Base-by-base conservation (phyloP, 2,888 invertebrate genomes). In the Tetheella fluctuosa region DNA sequence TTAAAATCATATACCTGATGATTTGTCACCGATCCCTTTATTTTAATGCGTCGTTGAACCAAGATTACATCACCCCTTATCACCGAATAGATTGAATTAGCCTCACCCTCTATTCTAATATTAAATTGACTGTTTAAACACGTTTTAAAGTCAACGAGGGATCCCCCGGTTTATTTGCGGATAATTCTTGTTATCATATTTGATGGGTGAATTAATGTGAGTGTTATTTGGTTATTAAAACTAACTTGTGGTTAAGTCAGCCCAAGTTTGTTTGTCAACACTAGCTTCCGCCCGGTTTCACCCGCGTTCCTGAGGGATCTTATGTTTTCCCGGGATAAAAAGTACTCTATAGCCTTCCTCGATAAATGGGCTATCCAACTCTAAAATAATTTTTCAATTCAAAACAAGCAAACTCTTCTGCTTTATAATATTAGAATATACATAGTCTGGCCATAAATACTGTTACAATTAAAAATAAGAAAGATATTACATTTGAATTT, bases 81-180 rank as follows among this genome's bases (percentile, higher is more conserved):
- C 62, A 67, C 60, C 30, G 71, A 74, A 73, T 76, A 69, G 73
- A 77, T 76, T 72, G 69, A 76, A 80, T 79, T 73, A 69, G 65
- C 68, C 10, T 68, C 61, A 60, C 79, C 76, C 79, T 70, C 74
- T 70, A 71, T n/a, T 73, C 34, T 37, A 39, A 39, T 71, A 58
- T 59, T 54, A 60, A 64, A 61, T 74, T 67, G 69, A 67, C 67
- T 70, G 77, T 73, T 78, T 73, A 74, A 77, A 76, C 68, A 67
- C 55, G 60, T 63, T 77, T 78, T 74, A 74, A 75, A 76, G 69
- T 75, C 71, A 67, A 74, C 65, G 68, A 64, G 64, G 66, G 65
- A 57, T 63, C 20, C 20, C 30, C 37, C 23, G 55, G 23, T 55
- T 3, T 55, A 55, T 55, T 55, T 55, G 55, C 17, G 8, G 20